These are phyloP conservation scores for Podilymbus podiceps DNA, from an alignment of 2,113 vertebrate genomes.

Conservation along the genomic window DNA sequence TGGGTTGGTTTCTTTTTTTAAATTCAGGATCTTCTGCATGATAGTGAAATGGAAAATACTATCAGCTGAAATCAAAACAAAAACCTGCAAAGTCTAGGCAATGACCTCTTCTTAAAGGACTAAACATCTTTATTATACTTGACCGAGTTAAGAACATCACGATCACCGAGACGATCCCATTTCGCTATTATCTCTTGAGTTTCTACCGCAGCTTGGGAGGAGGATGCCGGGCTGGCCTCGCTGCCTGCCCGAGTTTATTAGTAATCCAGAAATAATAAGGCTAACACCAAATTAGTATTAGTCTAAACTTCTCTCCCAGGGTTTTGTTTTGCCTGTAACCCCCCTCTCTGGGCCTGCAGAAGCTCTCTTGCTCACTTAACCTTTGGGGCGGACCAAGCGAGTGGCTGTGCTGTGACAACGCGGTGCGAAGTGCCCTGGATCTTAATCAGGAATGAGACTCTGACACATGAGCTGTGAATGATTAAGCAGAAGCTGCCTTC, in stretches of 20 bases:
- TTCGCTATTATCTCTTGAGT: not conserved
- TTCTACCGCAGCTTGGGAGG: not conserved
- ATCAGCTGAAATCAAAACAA: not conserved
- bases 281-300: not conserved
- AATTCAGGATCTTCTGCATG: not conserved
- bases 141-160: slow-evolving; percentile 5
- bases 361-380: not conserved
- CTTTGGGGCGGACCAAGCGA: not conserved
- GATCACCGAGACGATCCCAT: not conserved
- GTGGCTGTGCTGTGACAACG: not conserved
- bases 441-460: not conserved
- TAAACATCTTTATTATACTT: not conserved
- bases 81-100: not conserved
- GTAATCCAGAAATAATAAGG: slow-evolving; percentile 12
- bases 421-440: not conserved
- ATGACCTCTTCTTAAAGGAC: not conserved
- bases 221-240: not conserved
- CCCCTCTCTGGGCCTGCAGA: not conserved
- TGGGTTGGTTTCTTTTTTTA: not conserved
- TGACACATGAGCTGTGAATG: not conserved
- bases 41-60: not conserved
- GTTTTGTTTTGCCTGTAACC: not conserved
- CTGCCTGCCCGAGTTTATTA: not conserved
- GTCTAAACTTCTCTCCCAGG: not conserved
- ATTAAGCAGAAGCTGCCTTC: not conserved